Evolutionary conservation across 2,888 invertebrate species (phyloP).

Genomic region (Sesia apiformis): DNA sequence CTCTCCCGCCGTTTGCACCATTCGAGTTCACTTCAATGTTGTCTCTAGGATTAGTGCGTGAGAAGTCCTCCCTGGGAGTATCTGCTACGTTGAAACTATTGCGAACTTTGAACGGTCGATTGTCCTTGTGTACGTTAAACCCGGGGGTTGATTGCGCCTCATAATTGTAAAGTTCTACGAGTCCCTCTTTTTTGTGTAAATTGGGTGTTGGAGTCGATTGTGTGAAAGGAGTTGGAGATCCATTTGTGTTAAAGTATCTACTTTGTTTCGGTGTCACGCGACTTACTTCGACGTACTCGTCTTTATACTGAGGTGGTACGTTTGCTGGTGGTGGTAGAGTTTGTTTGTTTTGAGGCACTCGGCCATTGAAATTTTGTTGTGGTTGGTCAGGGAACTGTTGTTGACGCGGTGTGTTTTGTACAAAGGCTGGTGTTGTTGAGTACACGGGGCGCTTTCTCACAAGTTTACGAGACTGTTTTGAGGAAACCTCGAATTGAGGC

Average conservation of each 20-base stretch:
- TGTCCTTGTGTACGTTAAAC: conserved; percentile 35
- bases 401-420: conserved; percentile 9
- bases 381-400: conserved; percentile 6
- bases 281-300: conserved; percentile 65
- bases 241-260: conserved; percentile 35
- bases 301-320: conserved; percentile 54
- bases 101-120: conserved; percentile 44
- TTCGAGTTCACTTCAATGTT: conserved; percentile 19
- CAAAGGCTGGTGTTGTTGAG: conserved; percentile 28
- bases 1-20: conserved; percentile 19
- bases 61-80: conserved; percentile 38
- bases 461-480: conserved; percentile 43
- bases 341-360: conserved; percentile 28
- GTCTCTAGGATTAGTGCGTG: conserved; percentile 26
- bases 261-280: conserved; percentile 55
- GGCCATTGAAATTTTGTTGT: conserved; percentile 26
- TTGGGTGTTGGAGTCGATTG: conserved; percentile 22
- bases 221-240: conserved; percentile 37
- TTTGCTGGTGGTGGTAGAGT: conserved; percentile 26
- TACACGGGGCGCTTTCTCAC: conserved; percentile 56
- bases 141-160: conserved; percentile 55
- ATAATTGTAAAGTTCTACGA: conserved; percentile 60
- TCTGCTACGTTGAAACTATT: conserved; percentile 52
- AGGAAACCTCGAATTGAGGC: conserved; percentile 33
- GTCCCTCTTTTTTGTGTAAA: conserved; percentile 56